Evolutionary conservation across 2,888 invertebrate species (phyloP).

Genomic region (Protophormia terraenovae): DNA sequence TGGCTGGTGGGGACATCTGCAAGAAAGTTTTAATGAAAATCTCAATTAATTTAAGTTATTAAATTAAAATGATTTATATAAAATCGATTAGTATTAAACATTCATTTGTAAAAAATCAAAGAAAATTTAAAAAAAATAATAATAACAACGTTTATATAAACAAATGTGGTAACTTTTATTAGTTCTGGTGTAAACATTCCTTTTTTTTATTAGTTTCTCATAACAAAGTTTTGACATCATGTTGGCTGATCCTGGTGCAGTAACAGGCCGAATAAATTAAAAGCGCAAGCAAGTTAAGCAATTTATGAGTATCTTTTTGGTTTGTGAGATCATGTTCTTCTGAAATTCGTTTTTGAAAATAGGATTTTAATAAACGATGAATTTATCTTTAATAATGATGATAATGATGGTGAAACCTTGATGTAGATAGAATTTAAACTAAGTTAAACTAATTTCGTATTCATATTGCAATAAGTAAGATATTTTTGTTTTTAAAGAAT

Average conservation of each 20-base stretch:
- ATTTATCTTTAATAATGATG: not conserved
- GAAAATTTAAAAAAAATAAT: not conserved
- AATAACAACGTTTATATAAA: conserved; percentile 27
- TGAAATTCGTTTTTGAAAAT: conserved; percentile 73
- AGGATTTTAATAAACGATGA: conserved; percentile 31
- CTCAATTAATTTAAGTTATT: not conserved
- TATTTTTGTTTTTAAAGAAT: too few relatives aligned
- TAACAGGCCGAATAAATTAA: conserved; percentile 71
- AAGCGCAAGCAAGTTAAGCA: conserved; percentile 79
- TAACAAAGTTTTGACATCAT: conserved; percentile 74
- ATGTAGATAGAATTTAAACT: not conserved
- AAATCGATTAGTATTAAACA: conserved; percentile 49
- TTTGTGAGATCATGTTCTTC: conserved; percentile 75
- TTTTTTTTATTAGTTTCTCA: conserved; percentile 40
- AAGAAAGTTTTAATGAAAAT: not conserved
- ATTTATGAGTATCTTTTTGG: conserved; percentile 71
- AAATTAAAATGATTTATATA: not conserved
- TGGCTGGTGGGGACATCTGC: conserved; percentile 85
- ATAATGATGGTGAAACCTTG: not conserved
- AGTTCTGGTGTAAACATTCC: conserved; percentile 55
- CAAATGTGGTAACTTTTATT: conserved; percentile 37
- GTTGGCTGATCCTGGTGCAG: conserved; percentile 73
- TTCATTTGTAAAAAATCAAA: conserved; percentile 20
- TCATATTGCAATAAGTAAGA: too few relatives aligned
- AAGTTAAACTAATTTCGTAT: too few relatives aligned